Evolutionary conservation across 2,888 invertebrate genomes (phyloP), one percentile per base, ranked within the genome.

Genomic region (Synergus gifuensis): DNA sequence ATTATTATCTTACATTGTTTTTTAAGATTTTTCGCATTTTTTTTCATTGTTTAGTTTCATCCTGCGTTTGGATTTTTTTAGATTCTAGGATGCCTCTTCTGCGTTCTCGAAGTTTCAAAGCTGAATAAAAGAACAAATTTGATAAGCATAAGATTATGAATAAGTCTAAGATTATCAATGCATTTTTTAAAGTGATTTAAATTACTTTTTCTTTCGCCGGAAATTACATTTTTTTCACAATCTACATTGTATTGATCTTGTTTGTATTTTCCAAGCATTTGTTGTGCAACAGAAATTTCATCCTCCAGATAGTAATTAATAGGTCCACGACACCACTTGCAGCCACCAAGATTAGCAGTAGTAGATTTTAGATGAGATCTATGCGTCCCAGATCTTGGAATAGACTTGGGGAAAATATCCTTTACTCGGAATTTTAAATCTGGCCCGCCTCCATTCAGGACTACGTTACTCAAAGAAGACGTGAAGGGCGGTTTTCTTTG

Each of bases 301-400:
- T 90, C 90, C 78, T 90, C 90, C 28, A 90, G 36, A 63, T 88
- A 88, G 87, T 87, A 89, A 36, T 76, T 82, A 16, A 90, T 66
- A 1, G 89, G 88, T 12, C 89, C 87, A 28, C 85, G 86, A 64
- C 88, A 86, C 78, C 86, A 83, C 77, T 79, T 86, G n/a, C 86
- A 87, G 46, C 78, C 83, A 11, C 87, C 86, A 9, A 87, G 62
- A n/a, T 81, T 76, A n/a, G 80, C 54, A 16, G 83, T 58, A n/a
- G 42, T 82, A 81, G 60, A 66, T 79, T 66, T 82, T 82, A 62
- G 80, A 79, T 28, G 77, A 78, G 67, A 77, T 82, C 22, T 69
- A 2, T 67, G 28, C 11, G 78, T 81, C 4, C 81, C 78, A 58
- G 81, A 77, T 67, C 80, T 84, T 7, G 78, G 82, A n/a, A 83